Evolutionary conservation across 2,888 invertebrate species (phyloP).

Genomic region (Salpingus planirostris): DNA sequence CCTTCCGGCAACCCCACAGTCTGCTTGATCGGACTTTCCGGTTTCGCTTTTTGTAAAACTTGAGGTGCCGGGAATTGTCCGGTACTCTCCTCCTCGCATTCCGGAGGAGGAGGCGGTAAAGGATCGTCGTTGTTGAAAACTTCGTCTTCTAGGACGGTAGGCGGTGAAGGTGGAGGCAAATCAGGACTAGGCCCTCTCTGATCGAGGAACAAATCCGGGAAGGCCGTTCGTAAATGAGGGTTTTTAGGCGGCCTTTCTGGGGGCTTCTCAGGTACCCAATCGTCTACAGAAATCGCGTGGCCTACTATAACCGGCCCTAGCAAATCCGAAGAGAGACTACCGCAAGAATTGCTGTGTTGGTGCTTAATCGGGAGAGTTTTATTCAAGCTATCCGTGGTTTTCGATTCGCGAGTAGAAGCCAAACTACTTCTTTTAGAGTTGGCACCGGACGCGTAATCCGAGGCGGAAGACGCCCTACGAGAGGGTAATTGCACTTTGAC

Average conservation of each 20-base stretch:
- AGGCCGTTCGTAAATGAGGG: slow-evolving; percentile 50
- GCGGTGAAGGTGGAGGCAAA: slow-evolving; percentile 54
- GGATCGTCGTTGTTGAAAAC: slow-evolving; percentile 54
- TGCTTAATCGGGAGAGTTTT: slow-evolving; percentile 41
- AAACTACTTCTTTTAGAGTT: slow-evolving; percentile 43
- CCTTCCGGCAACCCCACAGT: slow-evolving; percentile 26
- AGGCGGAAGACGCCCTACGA: slow-evolving; percentile 57
- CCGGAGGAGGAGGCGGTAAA: slow-evolving; percentile 56
- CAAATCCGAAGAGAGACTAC: slow-evolving; percentile 49
- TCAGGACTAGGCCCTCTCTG: slow-evolving; percentile 52
- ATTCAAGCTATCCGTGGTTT: slow-evolving; percentile 28
- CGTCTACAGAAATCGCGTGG: slow-evolving; percentile 54
- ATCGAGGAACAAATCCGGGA: slow-evolving; percentile 42
- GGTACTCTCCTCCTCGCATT: slow-evolving; percentile 38
- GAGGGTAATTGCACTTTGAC: slow-evolving; percentile 43
- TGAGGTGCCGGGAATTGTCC: slow-evolving; percentile 30
- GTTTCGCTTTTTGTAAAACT: slow-evolving; percentile 25
- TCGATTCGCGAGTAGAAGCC: slow-evolving; percentile 32
- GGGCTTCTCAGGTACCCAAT: slow-evolving; percentile 66
- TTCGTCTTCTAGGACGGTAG: slow-evolving; percentile 51
- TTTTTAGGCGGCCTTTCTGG: slow-evolving; percentile 74
- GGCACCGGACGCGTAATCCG: slow-evolving; percentile 51
- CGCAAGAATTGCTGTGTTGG: slow-evolving; percentile 52
- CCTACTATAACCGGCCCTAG: slow-evolving; percentile 55
- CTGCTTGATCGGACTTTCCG: slow-evolving; percentile 23